Base-by-base conservation (phyloP, 2,888 invertebrate genomes). In the Spisula solida region DNA sequence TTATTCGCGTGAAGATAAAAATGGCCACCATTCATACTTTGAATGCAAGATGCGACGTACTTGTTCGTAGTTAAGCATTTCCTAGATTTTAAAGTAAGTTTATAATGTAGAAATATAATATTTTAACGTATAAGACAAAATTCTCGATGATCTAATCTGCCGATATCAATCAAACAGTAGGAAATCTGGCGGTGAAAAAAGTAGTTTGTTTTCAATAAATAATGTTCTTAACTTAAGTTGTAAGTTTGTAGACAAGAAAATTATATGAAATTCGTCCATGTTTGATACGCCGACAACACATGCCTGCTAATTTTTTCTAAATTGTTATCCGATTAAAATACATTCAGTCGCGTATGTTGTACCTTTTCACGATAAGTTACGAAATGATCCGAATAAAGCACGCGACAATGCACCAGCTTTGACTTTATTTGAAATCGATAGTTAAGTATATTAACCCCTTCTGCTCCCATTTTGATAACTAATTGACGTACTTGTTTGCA, bases 401-500 rank as follows among this genome's bases (percentile, higher is more conserved):
- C 83, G 87, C 66, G 83, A 51, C 87, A 66, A 70, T 56, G 8
- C 20, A 48, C 34, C 83, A 48, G 75, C 82, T 55, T 82, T 79
- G 79, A 79, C 55, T 83, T 2, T 80, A 87, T 83, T 82, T 75
- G 75, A 31, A 75, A 18, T 75, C 34, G 25, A 31, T 75, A 66
- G 78, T 18, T 47, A 87, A 60, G 80, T 82, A 86, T 79, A 88
- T 86, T 88, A 88, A 86, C 88, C 56, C 85, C 87, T 81, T 89
- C 81, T 89, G 84, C 87, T 47, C 29, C 48, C 60, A 84, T 89
- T 89, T 81, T 89, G 87, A 89, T 82, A 87, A 48, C 79, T 88
- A 88, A 84, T 86, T 86, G 88, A 80, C 75, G 51, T 66, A 47
- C 78, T 86, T 56, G 80, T 82, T 78, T 78, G 31, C 12, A 79